Base-by-base conservation (phyloP, 1,140 invertebrate species). In the Phthorimaea operculella region DNA sequence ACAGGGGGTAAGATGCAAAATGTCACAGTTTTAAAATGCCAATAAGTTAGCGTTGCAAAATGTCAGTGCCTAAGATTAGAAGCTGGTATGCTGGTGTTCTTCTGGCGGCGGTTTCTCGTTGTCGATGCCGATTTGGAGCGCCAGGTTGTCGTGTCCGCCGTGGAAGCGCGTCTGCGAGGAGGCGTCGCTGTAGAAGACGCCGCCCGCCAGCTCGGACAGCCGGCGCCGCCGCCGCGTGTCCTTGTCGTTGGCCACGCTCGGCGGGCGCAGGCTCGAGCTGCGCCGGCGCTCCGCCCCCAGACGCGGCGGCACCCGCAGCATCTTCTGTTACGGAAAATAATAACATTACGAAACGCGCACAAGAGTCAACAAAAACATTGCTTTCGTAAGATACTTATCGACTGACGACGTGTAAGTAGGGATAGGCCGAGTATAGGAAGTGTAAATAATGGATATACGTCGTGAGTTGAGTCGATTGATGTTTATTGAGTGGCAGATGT, bases 171-270 rank as follows among this genome's bases (percentile, higher is more conserved):
- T 72, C 42, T 76, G 72, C 1, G 63, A 61, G 1, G 70, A 58
- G 4, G 65, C 66, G 50, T 84, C 81, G 58, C 81, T 84, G 68
- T 85, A 83, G 66, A 85, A 85, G 18, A 83, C 77, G 8, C 82
- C 82, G 14, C 82, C 79, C 0, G 82, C 82, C 49, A 85, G 54
- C 55, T 85, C 82, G 8, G 82, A 85, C 5, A 85, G 66, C 0
- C 79, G 70, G 1, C 82, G 73, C 1, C 79, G 68, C 6, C 82
- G 68, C 11, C 79, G 64, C 21, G 76, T 76, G 64, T 84, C 81
- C 61, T 83, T 84, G 56, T 83, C 75, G 62, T 84, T 75, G 9
- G 67, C 57, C 33, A 79, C 52, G 54, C 71, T 72, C 34, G 81
- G 81, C n/a, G 79, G 79, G 11, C 81, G 73, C 18, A 83, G 74